Base-by-base conservation (phyloP, 2,797 vertebrate genomes). In the Gephyroberyx darwinii region DNA sequence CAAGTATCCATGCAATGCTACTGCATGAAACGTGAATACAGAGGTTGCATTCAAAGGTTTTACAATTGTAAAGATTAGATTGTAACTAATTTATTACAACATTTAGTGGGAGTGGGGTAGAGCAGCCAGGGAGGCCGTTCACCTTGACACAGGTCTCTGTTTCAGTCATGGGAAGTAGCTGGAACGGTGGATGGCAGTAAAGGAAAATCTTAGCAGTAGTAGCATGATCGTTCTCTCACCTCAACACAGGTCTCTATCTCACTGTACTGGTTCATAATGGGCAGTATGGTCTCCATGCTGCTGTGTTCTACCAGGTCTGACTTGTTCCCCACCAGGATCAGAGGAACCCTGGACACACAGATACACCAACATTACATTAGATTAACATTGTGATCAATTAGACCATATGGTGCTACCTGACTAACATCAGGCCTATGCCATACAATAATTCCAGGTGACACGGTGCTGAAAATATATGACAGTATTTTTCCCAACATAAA, bases 201-300 rank as follows among this genome's bases (percentile, higher is more conserved):
- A 58, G 39, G 16, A 17, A 39, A 57, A 14, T 16, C 6, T 17
- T 33, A 7, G 35, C 8, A 37, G 8, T 37, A 37, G 8, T 9
- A 37, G 35, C 8, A 37, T 37, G 35, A 37, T 8, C 35, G 26
- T 26, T 41, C 39, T 41, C 94, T 79, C 91, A 99, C 97, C 97
- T 99, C 97, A 51, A 99, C 96, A 82, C 97, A 98, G 0, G 97
- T 98, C 94, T 99, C 97, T 80, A 99, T 98, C 88, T 98, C 96
- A 37, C 95, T 96, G 80, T 98, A 95, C 82, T 96, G 96, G 91
- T 99, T 98, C 97, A 99, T 98, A 76, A 98, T 96, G 74, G 97
- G 96, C 81, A 99, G 95, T 64, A 98, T 96, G 67, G 95, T 97
- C 89, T 98, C 97, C 97, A 99, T 98, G 87, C 96, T 98, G 92